Percentiles rank a stretch among this genome's conserved stretches.
Evolutionary conservation across 2,888 invertebrate species (phyloP).

Genomic region (Phengaris arion): DNA sequence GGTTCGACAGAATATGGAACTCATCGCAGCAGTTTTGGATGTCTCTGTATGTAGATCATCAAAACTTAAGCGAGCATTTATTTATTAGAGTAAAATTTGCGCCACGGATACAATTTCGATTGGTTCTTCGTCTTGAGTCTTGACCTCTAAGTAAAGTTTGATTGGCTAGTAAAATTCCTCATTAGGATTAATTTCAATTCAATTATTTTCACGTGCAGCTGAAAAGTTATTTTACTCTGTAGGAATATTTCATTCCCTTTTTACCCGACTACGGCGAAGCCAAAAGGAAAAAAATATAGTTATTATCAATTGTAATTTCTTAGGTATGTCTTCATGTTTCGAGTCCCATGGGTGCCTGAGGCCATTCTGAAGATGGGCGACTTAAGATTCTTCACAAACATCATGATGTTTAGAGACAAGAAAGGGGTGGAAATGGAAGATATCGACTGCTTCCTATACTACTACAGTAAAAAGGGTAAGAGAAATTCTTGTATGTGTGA

Average conservation of each 20-base stretch:
- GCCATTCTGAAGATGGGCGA: conserved; percentile 12
- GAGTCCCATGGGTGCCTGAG: conserved; percentile 23
- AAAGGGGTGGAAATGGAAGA: conserved; percentile 10
- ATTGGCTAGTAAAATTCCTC: no score
- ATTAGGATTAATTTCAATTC: no score
- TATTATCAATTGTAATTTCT: background rate
- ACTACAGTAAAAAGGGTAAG: conserved; percentile 22
- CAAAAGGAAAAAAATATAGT: no score
- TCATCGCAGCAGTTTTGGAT: conserved; percentile 16
- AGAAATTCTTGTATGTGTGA: background rate
- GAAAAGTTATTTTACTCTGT: no score
- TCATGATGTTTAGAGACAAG: conserved; percentile 6
- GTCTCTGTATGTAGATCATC: background rate
- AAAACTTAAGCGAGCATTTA: background rate
- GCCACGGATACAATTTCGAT: no score
- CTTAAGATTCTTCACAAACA: conserved; percentile 3
- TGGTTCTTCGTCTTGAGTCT: no score
- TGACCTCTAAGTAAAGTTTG: no score
- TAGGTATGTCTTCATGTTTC: conserved; percentile 23
- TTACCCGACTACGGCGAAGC: no score
- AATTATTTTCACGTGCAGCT: no score
- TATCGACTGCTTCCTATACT: conserved; percentile 22
- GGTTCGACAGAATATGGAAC: conserved; percentile 40
- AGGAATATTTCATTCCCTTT: no score
- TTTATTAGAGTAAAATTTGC: no score